Evolutionary conservation across 2,113 vertebrate genomes (phyloP).

Genomic region (Prinia subflava): DNA sequence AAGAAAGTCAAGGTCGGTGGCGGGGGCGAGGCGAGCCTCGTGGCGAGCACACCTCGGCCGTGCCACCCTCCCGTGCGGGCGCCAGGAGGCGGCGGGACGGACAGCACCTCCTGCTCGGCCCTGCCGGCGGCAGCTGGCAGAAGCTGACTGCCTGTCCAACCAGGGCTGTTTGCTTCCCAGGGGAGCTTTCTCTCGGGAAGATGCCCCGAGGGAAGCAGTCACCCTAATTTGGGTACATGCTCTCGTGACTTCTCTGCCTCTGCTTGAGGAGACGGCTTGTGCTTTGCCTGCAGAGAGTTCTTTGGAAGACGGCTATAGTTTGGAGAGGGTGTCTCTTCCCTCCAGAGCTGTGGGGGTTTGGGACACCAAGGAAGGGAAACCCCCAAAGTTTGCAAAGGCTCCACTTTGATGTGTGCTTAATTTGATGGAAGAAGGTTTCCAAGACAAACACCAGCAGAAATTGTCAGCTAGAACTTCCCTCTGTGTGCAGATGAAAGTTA

Average conservation of each 20-base stretch:
- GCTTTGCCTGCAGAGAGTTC: background rate
- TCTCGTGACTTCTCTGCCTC: background rate
- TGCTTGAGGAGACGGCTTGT: accelerated
- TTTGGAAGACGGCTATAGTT: background rate
- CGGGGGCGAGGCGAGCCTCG: accelerated
- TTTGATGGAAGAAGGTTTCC: background rate
- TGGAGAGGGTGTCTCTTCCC: background rate
- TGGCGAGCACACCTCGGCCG: accelerated
- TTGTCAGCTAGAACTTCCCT: background rate
- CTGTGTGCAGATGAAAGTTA: background rate
- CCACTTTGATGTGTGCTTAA: background rate
- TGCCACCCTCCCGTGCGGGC: accelerated
- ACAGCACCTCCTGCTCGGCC: background rate
- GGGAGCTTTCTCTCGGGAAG: background rate
- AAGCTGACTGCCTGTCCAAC: background rate
- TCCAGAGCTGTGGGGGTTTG: background rate
- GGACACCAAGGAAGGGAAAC: background rate
- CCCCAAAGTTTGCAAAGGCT: background rate
- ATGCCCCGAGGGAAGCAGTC: background rate
- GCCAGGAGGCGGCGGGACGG: background rate
- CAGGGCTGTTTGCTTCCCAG: background rate
- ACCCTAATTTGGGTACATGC: background rate
- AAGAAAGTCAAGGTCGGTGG: constrained; percentile 89
- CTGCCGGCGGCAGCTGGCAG: background rate
- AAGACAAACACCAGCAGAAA: background rate